These are phyloP conservation scores for Drosophila chauvacae DNA, from an alignment of 1,140 invertebrate genomes.

Conservation along the genomic window DNA sequence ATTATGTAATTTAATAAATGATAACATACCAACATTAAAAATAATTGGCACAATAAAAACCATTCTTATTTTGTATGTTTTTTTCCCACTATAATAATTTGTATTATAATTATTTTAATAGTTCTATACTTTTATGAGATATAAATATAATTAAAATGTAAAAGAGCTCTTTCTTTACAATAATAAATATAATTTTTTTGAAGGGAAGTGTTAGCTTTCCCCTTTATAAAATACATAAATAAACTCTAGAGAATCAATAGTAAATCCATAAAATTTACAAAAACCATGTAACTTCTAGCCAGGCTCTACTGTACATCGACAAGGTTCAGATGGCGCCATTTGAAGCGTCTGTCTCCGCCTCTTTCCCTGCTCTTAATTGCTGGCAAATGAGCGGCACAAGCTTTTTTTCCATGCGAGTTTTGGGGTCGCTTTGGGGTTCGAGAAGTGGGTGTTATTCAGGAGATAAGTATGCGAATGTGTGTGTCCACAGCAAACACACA, in stretches of 20 bases:
- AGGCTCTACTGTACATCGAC: slow-evolving; percentile 14
- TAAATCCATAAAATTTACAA: not conserved
- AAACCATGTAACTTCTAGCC: not conserved
- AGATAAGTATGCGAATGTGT: not conserved
- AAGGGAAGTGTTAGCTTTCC: too few species aligned
- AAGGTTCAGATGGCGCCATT: slow-evolving; percentile 57
- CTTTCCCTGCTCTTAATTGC: slow-evolving; percentile 74
- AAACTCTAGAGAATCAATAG: not conserved
- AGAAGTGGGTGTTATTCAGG: slow-evolving; percentile 5
- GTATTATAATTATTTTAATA: too few species aligned
- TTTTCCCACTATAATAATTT: too few species aligned
- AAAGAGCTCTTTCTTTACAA: too few species aligned
- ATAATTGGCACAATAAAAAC: too few species aligned
- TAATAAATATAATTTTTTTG: not conserved
- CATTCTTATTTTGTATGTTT: too few species aligned
- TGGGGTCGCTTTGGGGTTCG: slow-evolving; percentile 9
- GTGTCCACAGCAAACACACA: slow-evolving; percentile 48
- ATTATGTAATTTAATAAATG: too few species aligned
- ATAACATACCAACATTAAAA: too few species aligned
- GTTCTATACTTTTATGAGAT: too few species aligned
- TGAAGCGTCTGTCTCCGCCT: slow-evolving; percentile 46
- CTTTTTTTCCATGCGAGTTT: slow-evolving; percentile 32
- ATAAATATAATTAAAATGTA: too few species aligned
- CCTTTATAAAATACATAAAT: not conserved
- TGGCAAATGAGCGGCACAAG: slow-evolving; percentile 72